Evolutionary conservation across 2,797 vertebrate genomes (phyloP).

Genomic region (Pipistrellus kuhlii): DNA sequence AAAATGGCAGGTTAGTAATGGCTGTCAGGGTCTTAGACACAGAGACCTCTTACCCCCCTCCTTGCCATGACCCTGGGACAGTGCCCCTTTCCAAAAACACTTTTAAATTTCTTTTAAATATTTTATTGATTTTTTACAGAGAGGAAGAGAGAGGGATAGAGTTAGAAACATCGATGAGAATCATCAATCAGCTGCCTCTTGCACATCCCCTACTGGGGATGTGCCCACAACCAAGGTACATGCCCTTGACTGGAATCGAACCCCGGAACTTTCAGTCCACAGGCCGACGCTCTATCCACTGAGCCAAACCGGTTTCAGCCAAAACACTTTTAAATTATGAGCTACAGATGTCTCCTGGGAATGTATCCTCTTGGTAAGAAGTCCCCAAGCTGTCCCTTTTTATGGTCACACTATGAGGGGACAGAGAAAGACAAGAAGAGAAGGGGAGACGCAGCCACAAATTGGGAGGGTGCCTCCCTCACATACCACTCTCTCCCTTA

Average conservation of each 20-base stretch:
- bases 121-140: too few species aligned
- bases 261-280: too few species aligned
- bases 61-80: not conserved
- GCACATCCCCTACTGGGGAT: too few species aligned
- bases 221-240: too few species aligned
- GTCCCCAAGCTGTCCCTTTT: not conserved
- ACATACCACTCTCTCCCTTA: constrained; percentile 72
- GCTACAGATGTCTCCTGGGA: not conserved
- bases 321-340: not conserved
- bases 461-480: not conserved
- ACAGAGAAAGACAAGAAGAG: not conserved
- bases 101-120: not conserved
- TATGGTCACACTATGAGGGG: not conserved
- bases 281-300: too few species aligned
- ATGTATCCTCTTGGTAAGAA: not conserved
- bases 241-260: too few species aligned
- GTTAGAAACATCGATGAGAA: too few species aligned
- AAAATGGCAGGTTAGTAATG: not conserved
- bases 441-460: not conserved
- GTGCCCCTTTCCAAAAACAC: constrained; percentile 21
- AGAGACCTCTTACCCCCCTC: not conserved
- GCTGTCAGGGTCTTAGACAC: not conserved
- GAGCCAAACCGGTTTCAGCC: too few species aligned
- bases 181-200: too few species aligned
- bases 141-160: too few species aligned